Base-by-base conservation (phyloP, 2,888 invertebrate species). In the Oscheius sp. region DNA sequence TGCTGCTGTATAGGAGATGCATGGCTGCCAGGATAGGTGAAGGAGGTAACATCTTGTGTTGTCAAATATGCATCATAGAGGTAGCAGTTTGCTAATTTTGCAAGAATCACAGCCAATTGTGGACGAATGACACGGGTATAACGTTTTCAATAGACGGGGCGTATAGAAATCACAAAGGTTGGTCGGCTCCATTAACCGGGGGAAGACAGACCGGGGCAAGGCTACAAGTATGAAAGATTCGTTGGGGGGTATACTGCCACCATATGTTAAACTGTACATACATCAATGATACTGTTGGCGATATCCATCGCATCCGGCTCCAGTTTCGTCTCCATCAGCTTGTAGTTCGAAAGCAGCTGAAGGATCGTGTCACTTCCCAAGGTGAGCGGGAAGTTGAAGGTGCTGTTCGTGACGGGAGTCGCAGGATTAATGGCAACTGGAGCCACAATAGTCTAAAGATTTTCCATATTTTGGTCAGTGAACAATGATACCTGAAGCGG, bases 201-300 rank as follows among this genome's bases (percentile, higher is more conserved):
- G 48, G 59, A 5, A 35, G 35, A 35, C 58, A 21, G 35, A 42
- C 59, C 59, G 42, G 42, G 42, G 59, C 35, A 42, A 37, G 37
- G 59, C 35, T 53, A 68, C 68, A 68, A 53, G 68, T 68, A 68
- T 68, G 68, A 68, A 68, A 68, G 55, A 42, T 42, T 42, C 42
- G 42, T 42, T 42, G 42, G 42, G 42, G 42, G 42, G 42, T 55
- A 21, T 21, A 13, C 29, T 21, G 55, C 32, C 35, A 68, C 68
- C 68, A 68, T 55, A 55, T 33, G 11, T 74, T 70, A 81, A 13
- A 81, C 79, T 21, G 79, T 73, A 65, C 77, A 77, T 4, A 81
- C 81, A 60, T 81, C 81, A 42, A 81, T 81, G 33, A 81, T 77
- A 35, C 73, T 59, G 59, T 81, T 79, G 1, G 78, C 73, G 53